Evolutionary conservation across 2,797 vertebrate genomes (phyloP).

Genomic region (Choloepus didactylus): DNA sequence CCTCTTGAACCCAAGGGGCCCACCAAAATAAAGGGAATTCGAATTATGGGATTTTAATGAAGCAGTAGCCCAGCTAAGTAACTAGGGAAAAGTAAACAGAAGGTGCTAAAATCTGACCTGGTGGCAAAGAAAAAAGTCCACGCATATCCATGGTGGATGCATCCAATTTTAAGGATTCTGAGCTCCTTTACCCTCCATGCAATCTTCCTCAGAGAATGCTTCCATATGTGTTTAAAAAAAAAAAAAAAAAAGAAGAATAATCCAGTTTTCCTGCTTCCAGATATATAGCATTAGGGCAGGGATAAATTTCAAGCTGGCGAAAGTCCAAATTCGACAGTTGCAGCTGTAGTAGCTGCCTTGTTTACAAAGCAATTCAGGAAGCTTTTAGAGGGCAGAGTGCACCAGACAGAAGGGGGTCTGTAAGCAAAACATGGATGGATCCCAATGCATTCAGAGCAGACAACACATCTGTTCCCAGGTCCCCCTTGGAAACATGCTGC

Average conservation of each 20-base stretch:
- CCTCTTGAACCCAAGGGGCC: constrained; percentile 56
- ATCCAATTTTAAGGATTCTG: background rate
- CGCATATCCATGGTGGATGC: background rate
- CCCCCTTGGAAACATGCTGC: constrained; percentile 73
- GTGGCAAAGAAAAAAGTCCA: constrained; percentile 47
- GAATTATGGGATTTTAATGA: constrained; percentile 72
- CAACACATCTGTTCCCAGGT: constrained; percentile 83
- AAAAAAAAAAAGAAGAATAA: background rate
- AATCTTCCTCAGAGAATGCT: constrained; percentile 50
- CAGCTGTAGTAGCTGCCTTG: constrained; percentile 84
- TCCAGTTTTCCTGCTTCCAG: constrained; percentile 65
- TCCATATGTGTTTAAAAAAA: background rate
- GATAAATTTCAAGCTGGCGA: constrained; percentile 82
- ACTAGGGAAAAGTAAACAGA: background rate
- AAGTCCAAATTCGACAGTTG: constrained; percentile 82
- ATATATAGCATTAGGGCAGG: constrained; percentile 76
- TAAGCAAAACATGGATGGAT: constrained; percentile 78
- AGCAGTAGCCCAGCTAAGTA: constrained; percentile 45
- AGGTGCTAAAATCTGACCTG: background rate
- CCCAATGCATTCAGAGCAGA: constrained; percentile 76
- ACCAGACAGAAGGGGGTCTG: constrained; percentile 84
- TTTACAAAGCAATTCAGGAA: constrained; percentile 86
- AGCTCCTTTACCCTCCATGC: background rate
- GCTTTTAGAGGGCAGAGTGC: constrained; percentile 85
- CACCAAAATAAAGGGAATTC: constrained; percentile 32